Conservation (phyloP, 1,140 invertebrate genomes). For the Drosophila willistoni region DNA sequence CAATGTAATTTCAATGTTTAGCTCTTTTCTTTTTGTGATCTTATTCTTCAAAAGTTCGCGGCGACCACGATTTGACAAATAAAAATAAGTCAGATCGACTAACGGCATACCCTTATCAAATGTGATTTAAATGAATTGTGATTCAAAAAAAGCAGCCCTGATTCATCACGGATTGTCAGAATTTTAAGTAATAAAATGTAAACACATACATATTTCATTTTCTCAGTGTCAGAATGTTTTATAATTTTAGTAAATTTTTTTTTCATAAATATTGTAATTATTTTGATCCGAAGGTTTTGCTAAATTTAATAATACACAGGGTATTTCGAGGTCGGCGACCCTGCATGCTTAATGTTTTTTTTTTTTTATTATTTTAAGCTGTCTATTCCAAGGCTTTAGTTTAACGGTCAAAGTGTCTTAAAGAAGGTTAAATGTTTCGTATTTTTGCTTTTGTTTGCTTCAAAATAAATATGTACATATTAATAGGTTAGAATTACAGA, state of each 20-base stretch:
- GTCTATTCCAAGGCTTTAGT: constrained; percentile 54
- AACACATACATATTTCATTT: too few relatives aligned
- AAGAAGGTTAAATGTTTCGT: constrained; percentile 56
- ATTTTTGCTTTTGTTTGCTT: not conserved
- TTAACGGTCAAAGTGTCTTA: constrained; percentile 51
- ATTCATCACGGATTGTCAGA: too few relatives aligned
- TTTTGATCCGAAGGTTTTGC: too few relatives aligned
- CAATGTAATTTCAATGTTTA: not conserved
- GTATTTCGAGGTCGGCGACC: not conserved
- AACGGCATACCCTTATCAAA: not conserved
- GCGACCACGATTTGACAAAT: not conserved
- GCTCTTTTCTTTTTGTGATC: not conserved
- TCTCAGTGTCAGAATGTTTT: too few relatives aligned
- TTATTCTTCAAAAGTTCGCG: not conserved
- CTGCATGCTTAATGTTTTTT: constrained; percentile 8
- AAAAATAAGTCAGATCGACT: not conserved
- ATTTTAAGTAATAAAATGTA: too few relatives aligned
- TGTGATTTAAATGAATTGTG: too few relatives aligned
- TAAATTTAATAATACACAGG: not conserved
- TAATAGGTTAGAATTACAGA: not conserved
- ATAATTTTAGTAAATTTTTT: too few relatives aligned
- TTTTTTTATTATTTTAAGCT: constrained; percentile 8
- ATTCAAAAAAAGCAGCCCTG: too few relatives aligned
- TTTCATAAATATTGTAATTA: too few relatives aligned
- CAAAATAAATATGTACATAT: constrained; percentile 16